phyloP scores from a whole-genome alignment of 2,797 vertebrate genomes.

The Cuculus canorus region DNA sequence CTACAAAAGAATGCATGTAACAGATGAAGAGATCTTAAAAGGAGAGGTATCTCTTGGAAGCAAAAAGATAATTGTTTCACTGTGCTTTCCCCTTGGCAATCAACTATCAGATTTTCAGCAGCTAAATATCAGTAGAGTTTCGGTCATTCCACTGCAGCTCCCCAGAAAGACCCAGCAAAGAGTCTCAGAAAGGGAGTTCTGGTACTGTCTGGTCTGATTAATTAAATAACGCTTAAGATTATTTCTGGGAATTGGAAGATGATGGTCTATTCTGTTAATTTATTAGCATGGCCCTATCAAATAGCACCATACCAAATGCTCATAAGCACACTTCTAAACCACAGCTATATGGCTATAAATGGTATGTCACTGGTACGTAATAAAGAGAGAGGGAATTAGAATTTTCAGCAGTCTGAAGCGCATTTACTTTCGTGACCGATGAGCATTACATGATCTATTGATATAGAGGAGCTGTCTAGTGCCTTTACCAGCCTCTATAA shows the following conservation, averaged over 20 bases:
- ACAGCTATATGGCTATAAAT: background rate
- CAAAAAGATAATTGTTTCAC: background rate
- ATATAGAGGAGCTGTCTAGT: background rate
- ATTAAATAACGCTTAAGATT: background rate
- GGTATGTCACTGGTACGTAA: background rate
- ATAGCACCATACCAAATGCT: background rate
- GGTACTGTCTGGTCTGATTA: background rate
- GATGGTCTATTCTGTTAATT: background rate
- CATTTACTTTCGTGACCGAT: background rate
- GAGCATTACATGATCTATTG: background rate
- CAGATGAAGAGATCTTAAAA: background rate
- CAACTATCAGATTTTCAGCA: background rate
- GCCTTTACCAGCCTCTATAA: background rate
- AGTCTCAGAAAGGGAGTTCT: background rate
- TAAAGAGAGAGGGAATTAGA: background rate
- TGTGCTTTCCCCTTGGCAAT: background rate
- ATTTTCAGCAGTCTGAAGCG: background rate
- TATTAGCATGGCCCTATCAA: background rate
- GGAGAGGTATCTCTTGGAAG: background rate
- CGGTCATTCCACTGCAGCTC: background rate
- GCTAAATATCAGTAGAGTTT: slow-evolving; percentile 10
- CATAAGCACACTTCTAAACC: background rate
- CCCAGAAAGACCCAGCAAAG: background rate
- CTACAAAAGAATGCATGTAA: background rate
- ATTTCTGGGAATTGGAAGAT: background rate